Evolutionary conservation across 2,113 vertebrate species (phyloP), one percentile per base, ranked within the genome.

Genomic region (Xiphophorus hellerii): DNA sequence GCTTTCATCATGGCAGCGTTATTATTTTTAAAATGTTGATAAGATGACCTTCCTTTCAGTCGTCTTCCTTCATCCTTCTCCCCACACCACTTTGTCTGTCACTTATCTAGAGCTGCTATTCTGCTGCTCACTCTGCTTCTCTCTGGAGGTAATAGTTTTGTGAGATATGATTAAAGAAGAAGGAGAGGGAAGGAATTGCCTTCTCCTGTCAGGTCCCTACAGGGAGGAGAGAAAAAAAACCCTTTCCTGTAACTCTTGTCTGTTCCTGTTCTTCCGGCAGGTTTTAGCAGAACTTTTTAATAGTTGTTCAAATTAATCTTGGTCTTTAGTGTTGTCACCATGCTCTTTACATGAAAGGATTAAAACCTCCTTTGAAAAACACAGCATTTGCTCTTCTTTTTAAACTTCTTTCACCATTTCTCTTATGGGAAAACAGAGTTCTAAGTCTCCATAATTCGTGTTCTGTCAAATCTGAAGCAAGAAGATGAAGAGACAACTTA

Each of bases 141-240:
- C 81, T 87, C 74, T 37, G 44, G 72, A 75, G 69, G 88, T 87
- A 80, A 85, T 90, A 82, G 88, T 87, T 90, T 82, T 84, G 62
- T 67, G 74, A 80, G 78, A 81, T 81, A 81, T 81, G 84, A 91
- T 91, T 89, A 86, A 85, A 87, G 79, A 78, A 71, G 84, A 77
- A 74, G 62, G 62, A 65, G 63, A 65, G 25, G 67, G 62, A 30
- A 74, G 64, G 77, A 80, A 74, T 77, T 69, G 72, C 66, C 58
- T 76, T 75, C 67, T 78, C 42, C 64, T 76, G 73, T 88, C 67
- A 77, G 66, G 62, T 76, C 44, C 29, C 64, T 64, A 44, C 12
- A 48, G 67, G 28, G 22, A 35, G 31, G 17, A 2, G 35, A 12
- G 31, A 37, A 37, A 37, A 37, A 37, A 66, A 42, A 31, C 30